phyloP scores from a whole-genome alignment of 2,797 vertebrate genomes.

The Sus cebifrons region DNA sequence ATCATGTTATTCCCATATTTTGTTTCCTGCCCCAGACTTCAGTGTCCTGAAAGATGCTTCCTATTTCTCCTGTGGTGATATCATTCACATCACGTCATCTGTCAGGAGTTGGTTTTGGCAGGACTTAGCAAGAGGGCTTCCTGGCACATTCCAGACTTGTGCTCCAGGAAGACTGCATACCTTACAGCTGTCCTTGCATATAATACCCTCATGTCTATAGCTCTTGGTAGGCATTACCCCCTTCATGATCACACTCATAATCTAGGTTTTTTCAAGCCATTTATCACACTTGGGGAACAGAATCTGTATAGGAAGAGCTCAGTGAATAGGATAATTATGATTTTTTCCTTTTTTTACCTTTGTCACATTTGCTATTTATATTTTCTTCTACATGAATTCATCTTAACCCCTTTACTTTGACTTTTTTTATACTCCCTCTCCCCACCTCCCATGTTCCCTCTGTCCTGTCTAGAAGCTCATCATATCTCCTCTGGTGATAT shows the following conservation, averaged over 20 bases:
- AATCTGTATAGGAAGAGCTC: not conserved
- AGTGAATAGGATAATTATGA: not conserved
- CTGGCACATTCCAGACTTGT: not conserved
- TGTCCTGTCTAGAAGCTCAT: not conserved
- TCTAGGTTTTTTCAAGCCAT: slow-evolving; percentile 39
- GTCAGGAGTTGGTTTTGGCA: not conserved
- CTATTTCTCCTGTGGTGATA: not conserved
- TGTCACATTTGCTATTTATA: not conserved
- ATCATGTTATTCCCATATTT: not conserved
- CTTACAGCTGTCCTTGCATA: not conserved
- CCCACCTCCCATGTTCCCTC: not conserved
- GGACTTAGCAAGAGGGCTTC: slow-evolving; percentile 39
- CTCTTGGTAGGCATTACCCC: no score
- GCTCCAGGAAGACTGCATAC: not conserved
- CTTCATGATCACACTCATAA: not conserved
- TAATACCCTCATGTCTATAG: not conserved
- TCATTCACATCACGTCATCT: not conserved
- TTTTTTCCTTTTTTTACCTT: not conserved
- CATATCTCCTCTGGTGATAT: not conserved
- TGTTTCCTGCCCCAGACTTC: not conserved
- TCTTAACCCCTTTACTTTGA: not conserved
- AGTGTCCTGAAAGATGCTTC: not conserved
- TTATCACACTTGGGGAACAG: not conserved
- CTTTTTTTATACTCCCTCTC: not conserved
- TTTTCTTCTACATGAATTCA: not conserved